These are phyloP conservation scores for Deroplatys truncata DNA, from an alignment of 2,888 invertebrate species.

Conservation along the genomic window DNA sequence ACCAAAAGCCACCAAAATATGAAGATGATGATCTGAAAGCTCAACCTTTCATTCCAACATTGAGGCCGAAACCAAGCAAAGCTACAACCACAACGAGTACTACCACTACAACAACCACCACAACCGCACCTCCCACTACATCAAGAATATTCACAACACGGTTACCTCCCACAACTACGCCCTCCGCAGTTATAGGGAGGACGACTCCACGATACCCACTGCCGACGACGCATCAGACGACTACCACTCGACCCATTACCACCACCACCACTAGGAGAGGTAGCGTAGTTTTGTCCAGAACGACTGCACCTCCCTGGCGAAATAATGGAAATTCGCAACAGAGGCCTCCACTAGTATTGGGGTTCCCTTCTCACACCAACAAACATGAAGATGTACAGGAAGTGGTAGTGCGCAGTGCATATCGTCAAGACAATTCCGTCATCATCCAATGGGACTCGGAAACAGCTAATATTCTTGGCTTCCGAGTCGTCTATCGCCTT, in stretches of 20 bases:
- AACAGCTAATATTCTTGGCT: conserved; percentile 81
- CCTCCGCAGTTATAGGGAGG: conserved; percentile 29
- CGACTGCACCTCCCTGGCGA: conserved; percentile 36
- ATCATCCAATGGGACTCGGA: conserved; percentile 91
- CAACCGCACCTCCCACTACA: conserved; percentile 39
- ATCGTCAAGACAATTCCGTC: conserved; percentile 79
- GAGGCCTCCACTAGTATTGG: conserved; percentile 68
- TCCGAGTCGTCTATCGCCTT: conserved; percentile 80
- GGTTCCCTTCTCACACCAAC: conserved; percentile 46
- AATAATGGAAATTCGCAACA: conserved; percentile 39
- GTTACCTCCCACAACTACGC: conserved; percentile 41
- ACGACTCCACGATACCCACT: conserved; percentile 42
- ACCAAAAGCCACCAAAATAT: conserved; percentile 36
- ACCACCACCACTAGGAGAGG: conserved; percentile 39
- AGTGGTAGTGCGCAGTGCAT: conserved; percentile 80
- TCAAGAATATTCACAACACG: conserved; percentile 41
- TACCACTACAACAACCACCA: conserved; percentile 34
- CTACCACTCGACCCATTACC: conserved; percentile 30
- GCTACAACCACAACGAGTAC: not conserved
- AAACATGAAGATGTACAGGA: conserved; percentile 50
- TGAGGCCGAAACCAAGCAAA: not conserved
- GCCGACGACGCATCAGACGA: conserved; percentile 36
- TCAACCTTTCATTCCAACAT: conserved; percentile 33
- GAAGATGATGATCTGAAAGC: conserved; percentile 33
- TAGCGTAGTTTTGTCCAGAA: conserved; percentile 30